A percentile compares a stretch with the other conserved stretches of the same genome.
phyloP scores from a whole-genome alignment of 2,888 invertebrate genomes.

The Bembecia ichneumoniformis region DNA sequence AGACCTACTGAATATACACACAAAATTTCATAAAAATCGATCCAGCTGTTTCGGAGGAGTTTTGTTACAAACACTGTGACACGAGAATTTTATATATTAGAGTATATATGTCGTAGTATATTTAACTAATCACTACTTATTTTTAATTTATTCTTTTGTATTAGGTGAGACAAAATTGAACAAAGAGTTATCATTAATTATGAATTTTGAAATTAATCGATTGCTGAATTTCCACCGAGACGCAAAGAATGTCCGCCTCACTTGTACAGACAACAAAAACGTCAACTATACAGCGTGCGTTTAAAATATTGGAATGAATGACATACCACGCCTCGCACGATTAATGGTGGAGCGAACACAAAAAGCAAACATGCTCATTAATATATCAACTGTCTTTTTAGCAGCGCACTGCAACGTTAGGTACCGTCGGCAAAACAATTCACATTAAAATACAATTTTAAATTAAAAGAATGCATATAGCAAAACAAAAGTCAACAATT shows the following conservation, averaged over 20 bases:
- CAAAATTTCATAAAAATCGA: too few relatives aligned
- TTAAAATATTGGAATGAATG: constrained; percentile 73
- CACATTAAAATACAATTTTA: background rate
- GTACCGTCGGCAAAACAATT: constrained; percentile 42
- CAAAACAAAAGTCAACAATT: background rate
- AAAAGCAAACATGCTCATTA: constrained; percentile 69
- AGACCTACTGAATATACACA: too few relatives aligned
- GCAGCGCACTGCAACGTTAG: constrained; percentile 41
- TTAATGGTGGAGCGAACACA: constrained; percentile 63
- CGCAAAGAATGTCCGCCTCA: constrained; percentile 50
- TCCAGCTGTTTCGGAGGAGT: too few relatives aligned
- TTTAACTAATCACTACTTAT: too few relatives aligned
- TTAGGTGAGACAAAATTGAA: too few relatives aligned
- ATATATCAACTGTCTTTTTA: constrained; percentile 72
- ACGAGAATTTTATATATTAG: too few relatives aligned
- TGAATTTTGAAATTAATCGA: too few relatives aligned
- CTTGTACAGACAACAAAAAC: constrained; percentile 64
- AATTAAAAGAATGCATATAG: background rate
- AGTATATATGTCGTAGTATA: too few relatives aligned
- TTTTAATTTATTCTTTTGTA: too few relatives aligned
- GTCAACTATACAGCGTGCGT: constrained; percentile 50
- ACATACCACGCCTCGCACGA: constrained; percentile 69
- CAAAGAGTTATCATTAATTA: too few relatives aligned
- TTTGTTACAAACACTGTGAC: too few relatives aligned
- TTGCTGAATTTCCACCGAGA: constrained; percentile 20